Conservation (phyloP, 1,140 invertebrate genomes). For the Eubasilissa regina region DNA sequence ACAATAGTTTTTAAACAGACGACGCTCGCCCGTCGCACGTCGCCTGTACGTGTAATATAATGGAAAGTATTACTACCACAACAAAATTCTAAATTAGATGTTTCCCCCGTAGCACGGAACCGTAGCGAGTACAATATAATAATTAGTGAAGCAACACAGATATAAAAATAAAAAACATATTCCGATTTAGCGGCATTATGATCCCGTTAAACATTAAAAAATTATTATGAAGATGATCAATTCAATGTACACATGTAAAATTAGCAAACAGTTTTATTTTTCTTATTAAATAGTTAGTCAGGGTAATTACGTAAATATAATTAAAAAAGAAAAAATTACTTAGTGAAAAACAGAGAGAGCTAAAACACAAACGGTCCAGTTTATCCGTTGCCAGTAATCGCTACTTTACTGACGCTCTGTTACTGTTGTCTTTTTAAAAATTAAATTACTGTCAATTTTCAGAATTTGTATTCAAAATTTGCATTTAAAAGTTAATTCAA, state of each 20-base stretch:
- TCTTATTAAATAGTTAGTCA: conserved; percentile 59
- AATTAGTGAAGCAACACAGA: conserved; percentile 11
- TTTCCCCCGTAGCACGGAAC: conserved; percentile 24
- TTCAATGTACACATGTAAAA: conserved; percentile 22
- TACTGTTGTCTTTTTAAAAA: too few relatives aligned
- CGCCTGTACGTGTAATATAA: conserved; percentile 10
- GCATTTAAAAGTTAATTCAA: too few relatives aligned
- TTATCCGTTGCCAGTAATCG: too few relatives aligned
- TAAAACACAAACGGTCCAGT: conserved; percentile 10
- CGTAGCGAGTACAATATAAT: conserved; percentile 18
- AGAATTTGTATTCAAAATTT: too few relatives aligned
- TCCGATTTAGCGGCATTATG: conserved; percentile 16
- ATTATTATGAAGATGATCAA: conserved; percentile 7
- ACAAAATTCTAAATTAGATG: conserved; percentile 55
- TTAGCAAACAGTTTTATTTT: conserved; percentile 47
- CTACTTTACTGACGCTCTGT: too few relatives aligned
- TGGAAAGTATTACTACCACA: conserved; percentile 45
- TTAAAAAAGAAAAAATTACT: conserved; percentile 31
- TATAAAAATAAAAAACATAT: background rate
- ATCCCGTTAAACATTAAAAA: background rate
- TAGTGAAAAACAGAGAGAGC: conserved; percentile 36
- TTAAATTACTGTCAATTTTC: too few relatives aligned
- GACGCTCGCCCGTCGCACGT: background rate
- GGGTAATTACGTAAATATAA: conserved; percentile 57
- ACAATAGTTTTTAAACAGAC: background rate